These are phyloP conservation scores for Lysandra bellargus DNA, from an alignment of 2,888 invertebrate genomes.

Conservation along the genomic window DNA sequence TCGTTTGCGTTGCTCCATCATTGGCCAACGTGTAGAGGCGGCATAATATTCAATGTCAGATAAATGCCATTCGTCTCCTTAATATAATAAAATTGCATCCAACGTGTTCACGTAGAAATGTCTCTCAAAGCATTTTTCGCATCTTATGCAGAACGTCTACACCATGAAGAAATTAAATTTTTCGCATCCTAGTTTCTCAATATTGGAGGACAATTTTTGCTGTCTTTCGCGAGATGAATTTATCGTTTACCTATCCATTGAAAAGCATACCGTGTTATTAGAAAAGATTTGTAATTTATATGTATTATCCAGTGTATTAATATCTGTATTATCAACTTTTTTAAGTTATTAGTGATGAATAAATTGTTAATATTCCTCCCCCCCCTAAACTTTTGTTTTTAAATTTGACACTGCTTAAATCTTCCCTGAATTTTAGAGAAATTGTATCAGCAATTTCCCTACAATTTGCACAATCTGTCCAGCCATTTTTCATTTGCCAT, in stretches of 20 bases:
- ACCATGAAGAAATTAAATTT: neutral
- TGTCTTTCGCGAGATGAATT: neutral
- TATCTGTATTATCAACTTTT: no score
- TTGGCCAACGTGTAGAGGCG: neutral
- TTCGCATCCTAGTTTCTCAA: neutral
- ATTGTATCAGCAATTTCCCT: no score
- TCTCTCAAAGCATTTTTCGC: slow-evolving; percentile 5
- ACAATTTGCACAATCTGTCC: no score
- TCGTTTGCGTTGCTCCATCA: neutral
- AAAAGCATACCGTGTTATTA: no score
- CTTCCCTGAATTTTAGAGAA: no score
- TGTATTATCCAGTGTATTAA: no score
- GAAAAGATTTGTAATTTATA: no score
- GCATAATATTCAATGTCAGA: neutral
- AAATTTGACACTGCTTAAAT: no score
- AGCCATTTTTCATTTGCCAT: no score
- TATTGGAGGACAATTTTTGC: neutral
- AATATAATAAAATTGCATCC: neutral
- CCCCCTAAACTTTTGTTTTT: no score
- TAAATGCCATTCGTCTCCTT: neutral
- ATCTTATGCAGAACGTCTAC: neutral
- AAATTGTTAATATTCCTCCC: no score
- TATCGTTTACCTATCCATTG: neutral
- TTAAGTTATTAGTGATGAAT: no score
- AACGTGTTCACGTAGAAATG: neutral